Evolutionary conservation across 2,113 vertebrate species (phyloP).

Genomic region (Malurus elegans): DNA sequence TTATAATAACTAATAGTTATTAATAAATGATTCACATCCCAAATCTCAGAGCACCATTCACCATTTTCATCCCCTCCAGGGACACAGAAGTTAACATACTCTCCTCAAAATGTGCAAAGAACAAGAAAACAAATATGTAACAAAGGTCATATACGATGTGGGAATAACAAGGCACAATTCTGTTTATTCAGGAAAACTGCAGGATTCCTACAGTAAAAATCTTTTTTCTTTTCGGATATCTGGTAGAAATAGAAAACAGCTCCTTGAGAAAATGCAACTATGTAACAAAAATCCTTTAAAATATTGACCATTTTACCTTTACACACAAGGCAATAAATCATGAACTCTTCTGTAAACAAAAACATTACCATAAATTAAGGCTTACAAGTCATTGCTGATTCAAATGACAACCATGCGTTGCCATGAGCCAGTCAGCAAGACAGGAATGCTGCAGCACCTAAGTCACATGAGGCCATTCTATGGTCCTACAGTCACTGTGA

Average conservation of each 20-base stretch:
- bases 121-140: neutral
- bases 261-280: neutral
- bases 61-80: neutral
- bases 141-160: neutral
- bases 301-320: neutral
- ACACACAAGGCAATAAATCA: neutral
- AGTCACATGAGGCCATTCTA: neutral
- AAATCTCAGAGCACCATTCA: neutral
- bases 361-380: neutral
- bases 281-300: neutral
- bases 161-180: neutral
- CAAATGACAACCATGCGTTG: neutral
- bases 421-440: neutral
- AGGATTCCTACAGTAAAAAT: neutral
- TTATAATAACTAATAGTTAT: neutral
- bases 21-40: neutral
- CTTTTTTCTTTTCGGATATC: neutral
- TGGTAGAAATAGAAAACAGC: neutral
- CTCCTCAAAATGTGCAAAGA: neutral
- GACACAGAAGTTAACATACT: neutral
- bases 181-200: neutral
- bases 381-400: neutral
- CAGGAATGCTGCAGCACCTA: constrained; percentile 14
- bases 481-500: neutral
- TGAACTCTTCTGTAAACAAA: neutral